These are phyloP conservation scores for Notothenia rossii DNA, from an alignment of 2,113 vertebrate species.

Conservation along the genomic window DNA sequence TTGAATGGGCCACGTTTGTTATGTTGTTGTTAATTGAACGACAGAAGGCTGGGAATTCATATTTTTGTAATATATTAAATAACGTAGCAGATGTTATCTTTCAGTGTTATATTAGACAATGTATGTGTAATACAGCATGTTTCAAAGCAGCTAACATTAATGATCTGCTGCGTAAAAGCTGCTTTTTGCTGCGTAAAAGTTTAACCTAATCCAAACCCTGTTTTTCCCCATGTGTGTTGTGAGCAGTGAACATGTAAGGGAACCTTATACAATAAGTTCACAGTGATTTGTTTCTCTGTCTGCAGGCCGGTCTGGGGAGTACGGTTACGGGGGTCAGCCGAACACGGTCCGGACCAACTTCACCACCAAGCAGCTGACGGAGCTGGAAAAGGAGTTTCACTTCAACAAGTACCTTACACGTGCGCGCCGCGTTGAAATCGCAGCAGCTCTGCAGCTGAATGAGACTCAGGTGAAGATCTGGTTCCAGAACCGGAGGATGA, in stretches of 20 bases:
- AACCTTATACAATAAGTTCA: background rate
- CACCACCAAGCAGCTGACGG: constrained; percentile 97
- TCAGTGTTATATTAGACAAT: background rate
- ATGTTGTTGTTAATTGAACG: background rate
- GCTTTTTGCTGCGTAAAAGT: constrained; percentile 4
- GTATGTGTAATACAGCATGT: background rate
- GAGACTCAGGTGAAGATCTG: constrained; percentile 99
- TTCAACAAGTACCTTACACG: constrained; percentile 99
- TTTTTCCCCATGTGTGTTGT: background rate
- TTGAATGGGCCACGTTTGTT: background rate
- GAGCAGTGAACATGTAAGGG: background rate
- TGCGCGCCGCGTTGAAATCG: constrained; percentile 95
- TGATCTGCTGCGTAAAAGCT: constrained; percentile 2
- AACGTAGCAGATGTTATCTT: background rate
- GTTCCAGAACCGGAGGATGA: constrained; percentile 99
- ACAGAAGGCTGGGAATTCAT: background rate
- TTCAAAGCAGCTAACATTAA: background rate
- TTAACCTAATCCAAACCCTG: background rate
- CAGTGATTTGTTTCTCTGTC: constrained; percentile 8
- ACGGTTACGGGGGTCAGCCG: constrained; percentile 93
- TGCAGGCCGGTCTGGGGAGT: constrained; percentile 94
- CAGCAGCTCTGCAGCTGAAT: constrained; percentile 95
- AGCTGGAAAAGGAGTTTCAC: constrained; percentile 98
- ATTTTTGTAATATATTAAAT: background rate
- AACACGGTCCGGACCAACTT: constrained; percentile 97